Base-by-base conservation (phyloP, 1,140 invertebrate species). In the Temnothorax nylanderi region DNA sequence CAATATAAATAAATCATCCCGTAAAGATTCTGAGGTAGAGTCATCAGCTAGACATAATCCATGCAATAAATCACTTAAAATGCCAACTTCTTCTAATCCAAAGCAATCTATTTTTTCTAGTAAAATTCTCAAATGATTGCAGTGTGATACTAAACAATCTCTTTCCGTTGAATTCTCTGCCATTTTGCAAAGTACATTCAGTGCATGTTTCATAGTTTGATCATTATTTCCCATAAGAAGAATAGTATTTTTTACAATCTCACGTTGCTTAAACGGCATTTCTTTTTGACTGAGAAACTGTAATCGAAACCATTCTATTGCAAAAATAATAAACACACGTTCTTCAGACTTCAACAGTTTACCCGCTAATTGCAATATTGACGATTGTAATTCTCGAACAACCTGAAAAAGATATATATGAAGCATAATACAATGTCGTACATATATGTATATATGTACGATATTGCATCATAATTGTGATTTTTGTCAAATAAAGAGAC, bases 1-100 rank as follows among this genome's bases (percentile, higher is more conserved):
- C 2, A 97, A 78, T 93, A 97, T 97, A 86, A 95, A 95, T 49
- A 97, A 95, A 88, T 97, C 96, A 90, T 97, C 96, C 75, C 96
- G 95, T n/a, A 97, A 92, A 10, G 94, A 93, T 32, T 95, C 92
- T 64, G 95, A 94, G 21, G 94, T 94, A 2, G 94, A 85, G 77
- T 95, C 91, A 13, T 95, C 76, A 92, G 93, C 89, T 89, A 93
- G 37, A 92, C 96, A 95, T 92, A 97, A 56, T 94, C 96, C 88
- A 95, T 96, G 87, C 87, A 96, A 91, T 94, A 97, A 8, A 96
- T 94, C 91, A 95, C 94, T 92, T 94, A 96, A 94, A 95, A 96
- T 86, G 93, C 95, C 80, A 93, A 96, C 96, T 92, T 97, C 96
- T n/a, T 95, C 94, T 5, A 97, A 92, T 54, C 95, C 94, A 51